Evolutionary conservation across 2,113 vertebrate species (phyloP), one percentile per base, ranked within the genome.

Genomic region (Oreotrochilus melanogaster): DNA sequence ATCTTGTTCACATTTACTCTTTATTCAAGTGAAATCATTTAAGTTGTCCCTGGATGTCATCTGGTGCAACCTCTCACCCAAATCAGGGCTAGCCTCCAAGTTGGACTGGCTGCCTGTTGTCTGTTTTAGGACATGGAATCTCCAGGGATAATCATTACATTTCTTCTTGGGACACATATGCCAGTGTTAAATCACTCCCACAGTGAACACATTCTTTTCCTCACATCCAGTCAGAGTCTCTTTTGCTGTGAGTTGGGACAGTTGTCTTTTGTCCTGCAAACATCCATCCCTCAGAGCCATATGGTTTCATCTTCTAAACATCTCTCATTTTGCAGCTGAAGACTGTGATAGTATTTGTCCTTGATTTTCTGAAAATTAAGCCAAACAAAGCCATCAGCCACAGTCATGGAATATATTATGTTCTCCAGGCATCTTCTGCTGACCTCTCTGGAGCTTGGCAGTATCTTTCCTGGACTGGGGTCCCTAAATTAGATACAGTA

Each of bases 151-250:
- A 79, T 67, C 8, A 39, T 7, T 51, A 31, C 16, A 47, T 4
- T 35, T 48, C 9, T 79, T 45, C 42, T 24, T 27, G 21, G 12
- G 25, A 13, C 28, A 85, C 30, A 21, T 74, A 51, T 30, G 18
- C 6, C 12, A 33, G 13, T 39, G 25, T 51, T 74, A 64, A 60
- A 62, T 57, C 2, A 2, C 17, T 88, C 7, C 10, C n/a, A 78
- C 1, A 23, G 21, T 50, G n/a, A 53, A 64, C n/a, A 61, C 2
- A 0, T 0, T 22, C 71, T 88, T 60, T 70, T 2, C 21, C 28
- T 43, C 69, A 37, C 6, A 60, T 33, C 11, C 30, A 30, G 13
- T 42, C 43, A 83, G 23, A 86, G 73, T 23, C 6, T 56, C 25
- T 76, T 51, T 23, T 73, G 28, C 17, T 72, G 18, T 17, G 60